These are phyloP conservation scores for Campoletis raptor DNA, from an alignment of 2,888 invertebrate species.

Conservation along the genomic window DNA sequence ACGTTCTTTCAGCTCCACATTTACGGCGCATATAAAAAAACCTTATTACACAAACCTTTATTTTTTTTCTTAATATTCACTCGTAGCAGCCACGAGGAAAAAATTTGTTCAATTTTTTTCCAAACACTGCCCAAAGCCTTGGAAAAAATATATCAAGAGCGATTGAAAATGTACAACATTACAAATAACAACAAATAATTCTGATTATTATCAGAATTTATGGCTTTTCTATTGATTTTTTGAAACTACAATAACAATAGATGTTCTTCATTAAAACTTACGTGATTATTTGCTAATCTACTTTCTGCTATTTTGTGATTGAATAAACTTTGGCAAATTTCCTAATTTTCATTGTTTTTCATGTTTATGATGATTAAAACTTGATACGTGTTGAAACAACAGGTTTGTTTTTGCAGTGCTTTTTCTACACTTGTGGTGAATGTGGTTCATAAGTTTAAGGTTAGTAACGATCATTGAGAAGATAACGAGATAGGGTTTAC, in stretches of 20 bases:
- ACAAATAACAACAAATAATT: constrained; percentile 1
- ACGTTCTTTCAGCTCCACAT: constrained; percentile 1
- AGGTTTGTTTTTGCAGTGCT: too few species aligned
- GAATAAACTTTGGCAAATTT: too few species aligned
- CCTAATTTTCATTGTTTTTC: too few species aligned
- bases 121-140: not conserved
- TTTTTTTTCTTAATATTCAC: not conserved
- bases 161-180: not conserved
- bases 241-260: too few species aligned
- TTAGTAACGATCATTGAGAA: constrained; percentile 36
- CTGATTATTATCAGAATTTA: too few species aligned
- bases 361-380: too few species aligned
- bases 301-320: too few species aligned
- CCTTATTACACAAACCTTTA: not conserved
- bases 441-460: constrained; percentile 17
- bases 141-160: not conserved
- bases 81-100: not conserved
- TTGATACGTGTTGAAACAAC: too few species aligned
- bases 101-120: not conserved
- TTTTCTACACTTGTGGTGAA: not conserved
- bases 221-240: too few species aligned
- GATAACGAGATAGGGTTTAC: constrained; percentile 49
- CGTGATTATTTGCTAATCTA: too few species aligned
- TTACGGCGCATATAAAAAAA: constrained; percentile 1
- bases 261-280: too few species aligned